phyloP scores from a whole-genome alignment of 2,113 vertebrate species.

The Marcusenius ussheri region DNA sequence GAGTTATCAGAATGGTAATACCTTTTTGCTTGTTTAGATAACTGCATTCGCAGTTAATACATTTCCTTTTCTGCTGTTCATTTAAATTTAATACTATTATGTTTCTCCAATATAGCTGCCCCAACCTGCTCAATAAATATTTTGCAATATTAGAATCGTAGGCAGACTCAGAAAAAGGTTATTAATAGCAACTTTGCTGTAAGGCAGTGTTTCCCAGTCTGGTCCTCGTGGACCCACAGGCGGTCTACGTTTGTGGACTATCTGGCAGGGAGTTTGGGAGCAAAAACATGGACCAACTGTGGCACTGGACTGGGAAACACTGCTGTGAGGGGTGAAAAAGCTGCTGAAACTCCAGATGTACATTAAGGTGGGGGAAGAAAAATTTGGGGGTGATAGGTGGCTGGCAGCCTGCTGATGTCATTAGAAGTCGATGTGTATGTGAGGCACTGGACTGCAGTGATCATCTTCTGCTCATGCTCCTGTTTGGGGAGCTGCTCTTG shows the following conservation, averaged over 20 bases:
- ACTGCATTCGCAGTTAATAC: neutral
- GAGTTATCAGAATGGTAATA: neutral
- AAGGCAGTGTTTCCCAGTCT: neutral
- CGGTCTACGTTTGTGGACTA: neutral
- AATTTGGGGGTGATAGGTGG: neutral
- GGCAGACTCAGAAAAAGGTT: neutral
- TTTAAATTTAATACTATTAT: neutral
- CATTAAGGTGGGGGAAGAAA: neutral
- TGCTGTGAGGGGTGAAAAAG: neutral
- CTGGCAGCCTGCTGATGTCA: neutral
- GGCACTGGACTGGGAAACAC: neutral
- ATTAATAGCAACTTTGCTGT: neutral
- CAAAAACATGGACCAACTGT: neutral
- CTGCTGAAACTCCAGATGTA: neutral
- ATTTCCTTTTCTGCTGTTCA: neutral
- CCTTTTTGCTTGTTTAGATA: neutral
- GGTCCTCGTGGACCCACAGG: neutral
- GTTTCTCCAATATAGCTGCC: neutral
- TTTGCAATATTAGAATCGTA: neutral
- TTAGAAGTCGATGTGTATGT: neutral
- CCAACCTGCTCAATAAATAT: neutral
- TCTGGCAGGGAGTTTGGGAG: neutral
- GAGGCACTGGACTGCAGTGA: neutral
- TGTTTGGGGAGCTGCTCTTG: neutral
- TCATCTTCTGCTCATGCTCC: neutral